Evolutionary conservation across 2,797 vertebrate species (phyloP), one percentile per base, ranked within the genome.

Genomic region (Rhabdophis nuchalis): DNA sequence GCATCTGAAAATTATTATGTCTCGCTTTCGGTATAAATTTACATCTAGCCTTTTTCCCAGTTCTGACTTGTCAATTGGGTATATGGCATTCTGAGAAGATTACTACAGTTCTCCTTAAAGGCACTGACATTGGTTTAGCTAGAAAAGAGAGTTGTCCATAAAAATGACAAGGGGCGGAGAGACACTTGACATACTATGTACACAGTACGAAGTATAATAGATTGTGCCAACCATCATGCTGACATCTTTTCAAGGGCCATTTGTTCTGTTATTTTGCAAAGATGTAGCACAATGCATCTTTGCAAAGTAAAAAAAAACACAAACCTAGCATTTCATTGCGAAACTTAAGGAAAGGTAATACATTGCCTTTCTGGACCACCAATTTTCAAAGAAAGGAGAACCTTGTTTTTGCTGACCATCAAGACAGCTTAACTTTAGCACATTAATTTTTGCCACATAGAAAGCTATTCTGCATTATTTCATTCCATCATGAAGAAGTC

Each of bases 101-200:
- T 92, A 90, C 90, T 94, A 86, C 87, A 57, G 85, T 16, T 91
- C 46, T 86, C 93, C 90, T 89, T 58, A 88, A 13, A 93, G 93
- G 91, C 87, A 54, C 89, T 1, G 85, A 27, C n/a, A 0, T 0
- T 91, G 10, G 16, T 72, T 86, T 53, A 56, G 89, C 86, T 90
- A 72, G 95, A 85, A 72, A 2, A 89, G 87, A 93, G 91, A 90
- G 87, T 4, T 95, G 91, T 89, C 96, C 85, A 16, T 94, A 94
- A 90, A 91, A 88, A 86, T 91, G 94, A 68, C 95, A 93, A 86
- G 25, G 68, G 82, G 53, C 90, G 96, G 92, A 27, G 90, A 86
- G 61, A 2, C 9, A 0, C 89, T 90, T 0, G 0, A 64, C 89
- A 16, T 1, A 10, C 91, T 27, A 77, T 11, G 0, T 91, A 92